Percentiles rank a stretch among this genome's conserved stretches.
These are phyloP conservation scores for Cartodere bifasciata DNA, from an alignment of 2,888 invertebrate species.

Conservation along the genomic window DNA sequence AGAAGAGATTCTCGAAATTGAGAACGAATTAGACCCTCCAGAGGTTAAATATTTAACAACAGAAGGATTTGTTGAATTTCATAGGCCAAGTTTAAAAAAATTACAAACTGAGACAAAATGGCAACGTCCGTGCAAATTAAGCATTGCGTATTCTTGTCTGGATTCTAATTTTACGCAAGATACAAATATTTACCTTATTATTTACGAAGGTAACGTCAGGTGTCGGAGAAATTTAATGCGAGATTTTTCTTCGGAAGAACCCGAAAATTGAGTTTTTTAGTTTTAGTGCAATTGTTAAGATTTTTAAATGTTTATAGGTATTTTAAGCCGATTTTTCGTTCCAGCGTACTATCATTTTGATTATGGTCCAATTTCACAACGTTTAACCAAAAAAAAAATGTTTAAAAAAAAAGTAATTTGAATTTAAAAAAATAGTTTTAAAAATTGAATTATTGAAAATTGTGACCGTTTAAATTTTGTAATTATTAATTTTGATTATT, in stretches of 20 bases:
- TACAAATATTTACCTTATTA: conserved; percentile 46
- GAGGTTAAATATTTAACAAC: conserved; percentile 23
- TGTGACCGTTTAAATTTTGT: too few species aligned
- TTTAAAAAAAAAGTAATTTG: neutral
- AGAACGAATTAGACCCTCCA: conserved; percentile 15
- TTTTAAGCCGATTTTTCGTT: neutral
- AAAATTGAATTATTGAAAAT: too few species aligned
- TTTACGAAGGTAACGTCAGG: conserved; percentile 47
- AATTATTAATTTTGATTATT: too few species aligned
- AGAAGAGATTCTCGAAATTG: conserved; percentile 20
- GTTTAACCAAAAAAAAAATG: conserved; percentile 5
- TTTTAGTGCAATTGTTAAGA: conserved; percentile 11
- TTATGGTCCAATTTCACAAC: neutral
- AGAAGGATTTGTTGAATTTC: conserved; percentile 28
- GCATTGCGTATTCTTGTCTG: conserved; percentile 49
- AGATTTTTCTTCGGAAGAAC: conserved; percentile 30
- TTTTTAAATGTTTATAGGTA: conserved; percentile 8
- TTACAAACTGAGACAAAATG: conserved; percentile 40
- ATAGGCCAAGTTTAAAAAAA: conserved; percentile 27
- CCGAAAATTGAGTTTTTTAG: conserved; percentile 17
- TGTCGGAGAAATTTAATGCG: conserved; percentile 44
- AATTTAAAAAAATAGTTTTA: conserved; percentile 1
- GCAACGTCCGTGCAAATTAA: conserved; percentile 49
- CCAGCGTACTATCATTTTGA: neutral
- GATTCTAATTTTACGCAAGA: conserved; percentile 41